These are phyloP conservation scores for Streblospio benedicti DNA, from an alignment of 1,140 invertebrate genomes.

Conservation along the genomic window DNA sequence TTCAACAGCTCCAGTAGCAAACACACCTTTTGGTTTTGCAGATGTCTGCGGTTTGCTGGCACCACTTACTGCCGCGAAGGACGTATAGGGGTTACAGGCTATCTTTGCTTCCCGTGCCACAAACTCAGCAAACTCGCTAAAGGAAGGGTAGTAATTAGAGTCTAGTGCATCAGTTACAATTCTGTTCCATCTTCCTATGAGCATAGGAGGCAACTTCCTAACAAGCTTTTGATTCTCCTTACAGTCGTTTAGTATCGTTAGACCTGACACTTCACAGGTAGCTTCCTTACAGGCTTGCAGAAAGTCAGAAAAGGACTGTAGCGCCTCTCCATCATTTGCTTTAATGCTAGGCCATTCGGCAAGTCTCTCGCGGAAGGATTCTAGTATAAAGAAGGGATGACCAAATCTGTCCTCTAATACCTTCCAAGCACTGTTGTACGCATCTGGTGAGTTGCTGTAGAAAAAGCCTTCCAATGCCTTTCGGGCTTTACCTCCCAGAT, in stretches of 20 bases:
- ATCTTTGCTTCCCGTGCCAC: slow-evolving; percentile 19
- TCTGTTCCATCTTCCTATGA: slow-evolving; percentile 16
- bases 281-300: slow-evolving; percentile 19
- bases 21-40: too few species aligned
- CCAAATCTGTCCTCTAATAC: slow-evolving; percentile 1
- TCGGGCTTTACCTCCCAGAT: too few species aligned
- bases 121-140: slow-evolving; percentile 20
- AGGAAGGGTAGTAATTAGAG: slow-evolving; percentile 18
- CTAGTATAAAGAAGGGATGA: neutral
- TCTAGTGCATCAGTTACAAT: slow-evolving; percentile 10
- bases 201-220: slow-evolving; percentile 22
- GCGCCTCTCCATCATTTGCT: slow-evolving; percentile 6
- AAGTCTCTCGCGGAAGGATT: slow-evolving; percentile 9
- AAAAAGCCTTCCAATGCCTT: too few species aligned
- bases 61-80: too few species aligned
- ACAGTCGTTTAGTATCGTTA: slow-evolving; percentile 20
- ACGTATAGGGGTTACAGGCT: slow-evolving; percentile 21
- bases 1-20: too few species aligned
- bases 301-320: slow-evolving; percentile 21
- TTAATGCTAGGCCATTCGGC: slow-evolving; percentile 11
- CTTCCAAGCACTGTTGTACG: too few species aligned
- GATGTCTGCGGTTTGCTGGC: too few species aligned
- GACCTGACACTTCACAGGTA: slow-evolving; percentile 7
- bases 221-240: slow-evolving; percentile 22
- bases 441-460: too few species aligned